These are phyloP conservation scores for Oxystoma pomonae DNA, from an alignment of 2,888 invertebrate genomes.

Conservation along the genomic window DNA sequence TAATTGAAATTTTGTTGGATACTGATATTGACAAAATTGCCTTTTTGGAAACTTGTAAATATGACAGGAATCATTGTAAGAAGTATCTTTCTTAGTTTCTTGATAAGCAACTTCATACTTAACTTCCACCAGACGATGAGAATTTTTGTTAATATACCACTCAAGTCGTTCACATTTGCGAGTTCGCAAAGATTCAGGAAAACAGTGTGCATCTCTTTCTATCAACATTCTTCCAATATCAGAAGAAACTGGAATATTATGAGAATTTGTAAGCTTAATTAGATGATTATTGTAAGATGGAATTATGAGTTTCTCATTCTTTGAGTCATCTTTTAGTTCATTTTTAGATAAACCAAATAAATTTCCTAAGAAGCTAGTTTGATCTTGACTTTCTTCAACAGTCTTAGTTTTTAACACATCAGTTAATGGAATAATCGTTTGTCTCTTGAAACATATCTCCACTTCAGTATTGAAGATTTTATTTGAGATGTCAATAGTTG, in stretches of 20 bases:
- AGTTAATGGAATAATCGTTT: constrained; percentile 5
- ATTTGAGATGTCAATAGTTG: not conserved
- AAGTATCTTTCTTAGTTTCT: constrained; percentile 11
- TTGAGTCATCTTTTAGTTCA: not conserved
- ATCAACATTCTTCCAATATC: constrained; percentile 18
- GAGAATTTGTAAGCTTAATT: constrained; percentile 15
- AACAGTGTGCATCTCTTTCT: constrained; percentile 18
- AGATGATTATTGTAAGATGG: not conserved
- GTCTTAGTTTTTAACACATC: constrained; percentile 5
- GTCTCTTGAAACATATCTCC: not conserved
- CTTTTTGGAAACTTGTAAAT: constrained; percentile 18
- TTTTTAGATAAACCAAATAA: constrained; percentile 7
- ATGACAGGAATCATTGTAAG: not conserved
- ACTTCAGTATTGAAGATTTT: not conserved
- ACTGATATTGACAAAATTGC: constrained; percentile 14
- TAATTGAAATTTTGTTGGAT: not conserved
- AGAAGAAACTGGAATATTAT: constrained; percentile 20
- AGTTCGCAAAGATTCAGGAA: constrained; percentile 15
- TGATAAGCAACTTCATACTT: constrained; percentile 17
- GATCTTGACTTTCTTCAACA: constrained; percentile 1
- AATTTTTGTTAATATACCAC: constrained; percentile 18
- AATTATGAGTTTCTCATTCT: not conserved
- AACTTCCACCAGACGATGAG: not conserved
- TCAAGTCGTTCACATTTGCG: constrained; percentile 14
- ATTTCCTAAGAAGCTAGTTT: constrained; percentile 14